Evolutionary conservation across 2,113 vertebrate species (phyloP).

Genomic region (Phrynosoma platyrhinos): DNA sequence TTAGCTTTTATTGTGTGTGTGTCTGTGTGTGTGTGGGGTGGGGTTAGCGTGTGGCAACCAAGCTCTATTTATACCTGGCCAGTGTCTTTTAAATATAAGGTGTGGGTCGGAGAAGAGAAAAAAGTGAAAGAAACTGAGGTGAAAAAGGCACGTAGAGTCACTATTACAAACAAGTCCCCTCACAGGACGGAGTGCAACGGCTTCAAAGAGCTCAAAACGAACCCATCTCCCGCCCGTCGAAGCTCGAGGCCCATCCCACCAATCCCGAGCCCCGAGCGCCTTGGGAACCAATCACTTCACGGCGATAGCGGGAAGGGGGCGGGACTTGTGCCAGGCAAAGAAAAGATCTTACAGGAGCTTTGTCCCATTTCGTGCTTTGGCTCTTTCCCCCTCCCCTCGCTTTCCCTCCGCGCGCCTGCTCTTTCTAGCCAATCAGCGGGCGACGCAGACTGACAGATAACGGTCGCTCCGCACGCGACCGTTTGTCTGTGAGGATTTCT

Average conservation of each 20-base stretch:
- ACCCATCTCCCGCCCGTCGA: background rate
- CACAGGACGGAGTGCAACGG: no score
- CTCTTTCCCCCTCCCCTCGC: background rate
- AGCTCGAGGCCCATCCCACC: background rate
- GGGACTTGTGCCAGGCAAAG: background rate
- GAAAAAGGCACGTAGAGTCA: background rate
- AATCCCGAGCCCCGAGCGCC: accelerated
- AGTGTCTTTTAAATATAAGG: no score
- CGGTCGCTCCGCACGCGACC: background rate
- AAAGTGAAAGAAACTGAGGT: no score
- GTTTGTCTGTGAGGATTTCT: background rate
- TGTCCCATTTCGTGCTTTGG: no score
- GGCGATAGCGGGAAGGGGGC: accelerated
- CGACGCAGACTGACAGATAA: background rate
- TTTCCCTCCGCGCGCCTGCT: background rate
- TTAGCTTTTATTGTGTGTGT: no score
- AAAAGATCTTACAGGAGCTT: background rate
- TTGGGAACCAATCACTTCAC: slow-evolving; percentile 32
- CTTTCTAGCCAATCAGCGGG: background rate
- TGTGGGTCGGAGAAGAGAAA: no score
- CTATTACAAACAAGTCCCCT: background rate
- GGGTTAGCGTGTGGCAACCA: no score
- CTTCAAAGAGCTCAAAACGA: background rate
- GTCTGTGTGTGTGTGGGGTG: no score
- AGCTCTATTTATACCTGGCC: no score